A percentile compares a stretch with the other conserved stretches of the same genome.
phyloP scores from a whole-genome alignment of 2,888 invertebrate genomes.

The Nomada goodeniana region DNA sequence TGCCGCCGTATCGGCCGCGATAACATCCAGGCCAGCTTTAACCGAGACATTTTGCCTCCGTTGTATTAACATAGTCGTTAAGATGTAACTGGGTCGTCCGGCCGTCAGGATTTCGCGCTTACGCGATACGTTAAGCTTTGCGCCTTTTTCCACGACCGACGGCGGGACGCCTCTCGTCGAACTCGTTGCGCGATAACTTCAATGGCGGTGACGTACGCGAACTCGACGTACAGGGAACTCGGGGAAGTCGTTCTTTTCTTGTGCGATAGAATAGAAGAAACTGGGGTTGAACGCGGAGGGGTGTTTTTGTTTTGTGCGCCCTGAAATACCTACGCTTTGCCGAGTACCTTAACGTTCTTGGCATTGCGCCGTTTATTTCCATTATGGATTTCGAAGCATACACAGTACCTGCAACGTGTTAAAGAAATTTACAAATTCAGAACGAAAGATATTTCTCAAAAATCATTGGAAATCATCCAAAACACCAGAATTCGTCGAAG shows the following conservation, averaged over 20 bases:
- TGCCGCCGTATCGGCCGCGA: conserved; percentile 33
- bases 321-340: no score
- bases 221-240: no score
- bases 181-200: not conserved
- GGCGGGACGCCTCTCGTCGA: not conserved
- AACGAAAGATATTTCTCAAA: not conserved
- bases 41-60: conserved; percentile 67
- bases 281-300: no score
- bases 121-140: conserved; percentile 31
- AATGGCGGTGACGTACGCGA: not conserved
- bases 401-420: not conserved
- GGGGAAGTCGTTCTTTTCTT: not conserved
- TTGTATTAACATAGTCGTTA: conserved; percentile 78
- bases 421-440: not conserved
- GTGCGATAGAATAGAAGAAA: no score
- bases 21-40: conserved; percentile 66
- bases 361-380: no score
- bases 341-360: no score
- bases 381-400: no score
- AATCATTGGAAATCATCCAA: not conserved
- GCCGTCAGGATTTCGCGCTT: conserved; percentile 8
- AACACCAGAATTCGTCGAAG: conserved; percentile 9
- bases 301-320: no score
- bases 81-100: conserved; percentile 68
- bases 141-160: conserved; percentile 26